These are phyloP conservation scores for Schizopygopsis pylzovi DNA, from an alignment of 2,797 vertebrate genomes.

Conservation along the genomic window DNA sequence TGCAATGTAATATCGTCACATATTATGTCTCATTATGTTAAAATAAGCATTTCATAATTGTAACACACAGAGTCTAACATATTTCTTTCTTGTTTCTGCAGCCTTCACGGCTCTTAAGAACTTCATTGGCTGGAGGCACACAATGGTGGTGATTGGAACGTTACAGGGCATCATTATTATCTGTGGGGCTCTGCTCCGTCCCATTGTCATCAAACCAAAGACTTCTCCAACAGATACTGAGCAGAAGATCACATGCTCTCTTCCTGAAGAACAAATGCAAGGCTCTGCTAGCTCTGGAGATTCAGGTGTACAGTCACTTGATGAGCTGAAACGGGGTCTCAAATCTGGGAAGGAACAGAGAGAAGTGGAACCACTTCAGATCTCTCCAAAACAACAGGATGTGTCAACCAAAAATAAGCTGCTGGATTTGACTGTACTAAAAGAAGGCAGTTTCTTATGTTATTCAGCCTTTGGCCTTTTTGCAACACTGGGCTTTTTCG, in stretches of 20 bases:
- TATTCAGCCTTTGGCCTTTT: slow-evolving; percentile 96
- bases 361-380: slow-evolving; percentile 21
- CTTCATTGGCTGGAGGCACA: slow-evolving; percentile 87
- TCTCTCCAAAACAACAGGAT: slow-evolving; percentile 23
- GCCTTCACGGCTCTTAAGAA: slow-evolving; percentile 89
- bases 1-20: not conserved
- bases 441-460: slow-evolving; percentile 88
- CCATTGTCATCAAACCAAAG: slow-evolving; percentile 81
- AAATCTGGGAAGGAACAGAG: slow-evolving; percentile 34
- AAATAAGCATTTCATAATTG: not conserved
- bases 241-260: slow-evolving; percentile 35
- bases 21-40: not conserved
- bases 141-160: slow-evolving; percentile 85
- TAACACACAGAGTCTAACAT: not conserved
- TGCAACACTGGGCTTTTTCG: slow-evolving; percentile 94
- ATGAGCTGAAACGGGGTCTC: slow-evolving; percentile 51
- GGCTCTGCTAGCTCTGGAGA: slow-evolving; percentile 85
- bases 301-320: slow-evolving; percentile 87
- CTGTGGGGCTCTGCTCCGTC: slow-evolving; percentile 87
- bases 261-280: slow-evolving; percentile 18
- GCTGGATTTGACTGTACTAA: slow-evolving; percentile 90
- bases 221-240: slow-evolving; percentile 30
- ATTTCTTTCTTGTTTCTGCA: slow-evolving; percentile 62
- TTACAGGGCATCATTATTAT: slow-evolving; percentile 85
- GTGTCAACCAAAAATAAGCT: slow-evolving; percentile 66